Conservation (phyloP, 2,797 vertebrate genomes). For the Xiphophorus birchmanni region DNA sequence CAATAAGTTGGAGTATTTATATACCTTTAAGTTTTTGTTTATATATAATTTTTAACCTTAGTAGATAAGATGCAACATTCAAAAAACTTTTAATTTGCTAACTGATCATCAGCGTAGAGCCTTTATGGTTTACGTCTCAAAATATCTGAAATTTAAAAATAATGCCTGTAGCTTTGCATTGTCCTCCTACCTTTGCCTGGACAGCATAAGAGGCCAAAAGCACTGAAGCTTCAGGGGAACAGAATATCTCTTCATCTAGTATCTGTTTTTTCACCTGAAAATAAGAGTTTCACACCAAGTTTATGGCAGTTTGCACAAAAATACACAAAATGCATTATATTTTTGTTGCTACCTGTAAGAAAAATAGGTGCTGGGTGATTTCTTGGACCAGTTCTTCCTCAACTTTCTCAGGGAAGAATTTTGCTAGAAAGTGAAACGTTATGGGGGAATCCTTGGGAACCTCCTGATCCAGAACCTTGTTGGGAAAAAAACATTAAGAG, state of each 20-base stretch:
- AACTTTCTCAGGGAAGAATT: slow-evolving; percentile 96
- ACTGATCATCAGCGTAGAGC: neutral
- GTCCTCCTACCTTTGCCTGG: slow-evolving; percentile 88
- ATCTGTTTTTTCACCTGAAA: slow-evolving; percentile 96
- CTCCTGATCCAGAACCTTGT: slow-evolving; percentile 93
- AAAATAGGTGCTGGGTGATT: slow-evolving; percentile 96
- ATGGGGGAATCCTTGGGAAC: slow-evolving; percentile 93
- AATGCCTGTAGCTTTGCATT: neutral
- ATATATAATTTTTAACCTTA: neutral
- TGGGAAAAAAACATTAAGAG: neutral
- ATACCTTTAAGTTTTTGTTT: neutral
- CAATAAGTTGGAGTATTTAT: neutral
- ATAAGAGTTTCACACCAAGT: slow-evolving; percentile 2
- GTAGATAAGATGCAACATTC: neutral
- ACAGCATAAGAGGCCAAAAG: slow-evolving; percentile 93
- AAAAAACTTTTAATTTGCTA: neutral
- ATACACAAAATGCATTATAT: neutral
- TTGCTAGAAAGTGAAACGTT: slow-evolving; percentile 92
- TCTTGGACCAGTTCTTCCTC: slow-evolving; percentile 94
- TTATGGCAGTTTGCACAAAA: neutral
- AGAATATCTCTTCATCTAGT: slow-evolving; percentile 94
- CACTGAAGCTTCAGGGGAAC: slow-evolving; percentile 93
- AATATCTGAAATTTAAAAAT: neutral
- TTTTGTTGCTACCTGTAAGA: slow-evolving; percentile 86
- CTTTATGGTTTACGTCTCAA: neutral